A percentile compares a stretch with the other conserved stretches of the same genome.
These are phyloP conservation scores for Lepidurus arcticus DNA, from an alignment of 1,140 invertebrate genomes.

Conservation along the genomic window DNA sequence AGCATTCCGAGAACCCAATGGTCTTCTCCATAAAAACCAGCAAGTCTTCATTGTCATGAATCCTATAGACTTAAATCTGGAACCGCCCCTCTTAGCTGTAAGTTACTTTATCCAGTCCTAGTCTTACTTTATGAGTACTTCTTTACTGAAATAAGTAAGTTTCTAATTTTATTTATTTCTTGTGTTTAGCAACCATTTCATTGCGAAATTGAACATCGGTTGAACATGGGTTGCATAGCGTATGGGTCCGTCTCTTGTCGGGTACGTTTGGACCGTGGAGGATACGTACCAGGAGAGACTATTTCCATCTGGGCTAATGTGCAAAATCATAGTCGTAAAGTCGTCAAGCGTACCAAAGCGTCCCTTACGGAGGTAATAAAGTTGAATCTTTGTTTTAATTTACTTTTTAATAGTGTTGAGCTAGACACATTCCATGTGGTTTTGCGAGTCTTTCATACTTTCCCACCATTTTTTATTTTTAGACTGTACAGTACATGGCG, in stretches of 20 bases:
- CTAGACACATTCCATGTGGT: background rate
- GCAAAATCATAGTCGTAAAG: conserved; percentile 75
- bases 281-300: conserved; percentile 87
- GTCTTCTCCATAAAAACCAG: conserved; percentile 88
- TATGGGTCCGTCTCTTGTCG: conserved; percentile 73
- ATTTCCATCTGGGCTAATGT: conserved; percentile 78
- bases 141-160: background rate
- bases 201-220: conserved; percentile 80
- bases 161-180: conserved; percentile 23
- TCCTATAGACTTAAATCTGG: conserved; percentile 86
- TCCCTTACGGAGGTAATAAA: conserved; percentile 65
- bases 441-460: background rate
- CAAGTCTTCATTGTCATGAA: conserved; percentile 96
- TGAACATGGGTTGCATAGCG: conserved; percentile 78
- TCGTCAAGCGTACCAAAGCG: conserved; percentile 66
- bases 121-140: conserved; percentile 25
- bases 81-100: conserved; percentile 79
- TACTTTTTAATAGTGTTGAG: background rate
- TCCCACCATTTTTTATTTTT: conserved; percentile 40
- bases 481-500: conserved; percentile 86
- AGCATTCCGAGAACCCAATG: conserved; percentile 78
- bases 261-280: conserved; percentile 80
- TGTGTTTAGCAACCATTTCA: conserved; percentile 76
- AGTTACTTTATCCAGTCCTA: conserved; percentile 44
- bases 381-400: conserved; percentile 33